These are phyloP conservation scores for Lycia hirtaria DNA, from an alignment of 2,888 invertebrate genomes.

Conservation along the genomic window DNA sequence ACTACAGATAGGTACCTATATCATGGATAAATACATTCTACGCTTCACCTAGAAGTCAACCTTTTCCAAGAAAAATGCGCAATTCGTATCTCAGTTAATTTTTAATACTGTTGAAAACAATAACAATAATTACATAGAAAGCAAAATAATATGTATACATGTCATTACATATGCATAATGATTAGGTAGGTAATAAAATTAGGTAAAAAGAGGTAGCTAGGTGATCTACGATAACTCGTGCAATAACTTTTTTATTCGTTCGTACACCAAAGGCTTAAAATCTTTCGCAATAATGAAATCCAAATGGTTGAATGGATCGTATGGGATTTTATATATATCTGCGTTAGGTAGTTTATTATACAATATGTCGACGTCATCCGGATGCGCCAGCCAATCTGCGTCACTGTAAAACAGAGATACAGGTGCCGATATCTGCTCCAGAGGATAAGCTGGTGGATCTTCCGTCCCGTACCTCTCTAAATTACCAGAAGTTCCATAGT, in stretches of 20 bases:
- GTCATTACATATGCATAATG: too few relatives aligned
- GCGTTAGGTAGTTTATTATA: constrained; percentile 80
- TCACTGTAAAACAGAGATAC: constrained; percentile 69
- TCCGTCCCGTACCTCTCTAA: constrained; percentile 55
- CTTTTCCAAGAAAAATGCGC: too few relatives aligned
- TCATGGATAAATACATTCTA: too few relatives aligned
- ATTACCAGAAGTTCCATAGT: constrained; percentile 62
- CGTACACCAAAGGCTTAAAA: constrained; percentile 57
- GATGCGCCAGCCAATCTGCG: constrained; percentile 88
- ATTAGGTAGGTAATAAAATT: not conserved
- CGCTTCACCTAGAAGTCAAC: too few relatives aligned
- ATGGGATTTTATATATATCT: constrained; percentile 83
- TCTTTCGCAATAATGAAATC: constrained; percentile 71
- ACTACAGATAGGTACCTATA: too few relatives aligned
- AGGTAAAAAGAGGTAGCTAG: not conserved
- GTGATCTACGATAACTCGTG: constrained; percentile 35
- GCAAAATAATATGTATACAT: too few relatives aligned
- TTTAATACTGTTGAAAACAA: too few relatives aligned
- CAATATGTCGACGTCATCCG: constrained; percentile 83
- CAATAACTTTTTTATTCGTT: constrained; percentile 49
- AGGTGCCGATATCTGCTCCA: constrained; percentile 60
- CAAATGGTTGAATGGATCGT: constrained; percentile 73
- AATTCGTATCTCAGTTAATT: too few relatives aligned
- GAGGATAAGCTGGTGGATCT: constrained; percentile 60
- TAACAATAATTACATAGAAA: too few relatives aligned